Evolutionary conservation across 2,797 vertebrate species (phyloP), one percentile per base, ranked within the genome.

Genomic region (Phylloscopus collybita): DNA sequence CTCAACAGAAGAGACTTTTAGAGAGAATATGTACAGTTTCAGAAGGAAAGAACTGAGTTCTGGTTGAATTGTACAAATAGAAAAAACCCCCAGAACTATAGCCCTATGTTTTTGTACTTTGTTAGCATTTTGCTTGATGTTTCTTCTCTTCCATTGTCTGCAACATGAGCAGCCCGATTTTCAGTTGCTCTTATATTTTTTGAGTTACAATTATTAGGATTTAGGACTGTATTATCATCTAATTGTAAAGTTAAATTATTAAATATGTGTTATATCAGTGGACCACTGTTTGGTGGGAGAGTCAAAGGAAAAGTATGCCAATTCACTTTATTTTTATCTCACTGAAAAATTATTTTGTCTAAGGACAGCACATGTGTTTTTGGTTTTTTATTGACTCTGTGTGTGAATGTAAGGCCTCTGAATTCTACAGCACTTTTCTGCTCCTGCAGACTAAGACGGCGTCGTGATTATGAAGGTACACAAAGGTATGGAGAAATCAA

Each of bases 401-500:
- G 10, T 49, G 8, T 45, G 30, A 69, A 30, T 32, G 10, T 73
- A 61, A 85, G 30, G 30, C 20, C 13, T 88, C 3, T 85, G 80
- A 95, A 72, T 64, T 79, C 44, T 89, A 42, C 25, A 75, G 10
- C 56, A 44, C 74, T 90, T 86, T 71, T 86, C 38, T 70, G 51
- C 66, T 92, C 69, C 30, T 65, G 13, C 88, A 99, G 99, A 96
- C 95, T 98, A 49, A 98, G 98, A 82, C 98, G 98, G 80, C 98
- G 97, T 38, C 96, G 94, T 71, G 98, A 99, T 94, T 97, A 95
- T 32, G 98, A 98, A 88, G 98, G 96, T 86, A 92, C 30, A 32
- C 98, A 98, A 96, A 98, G 96, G 79, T 95, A 97, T 36, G 60
- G 89, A 34, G 98, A 98, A 89, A 96, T 73, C 89, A 98, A 96